Base-by-base conservation (phyloP, 2,113 vertebrate genomes). In the Narcine bancroftii region DNA sequence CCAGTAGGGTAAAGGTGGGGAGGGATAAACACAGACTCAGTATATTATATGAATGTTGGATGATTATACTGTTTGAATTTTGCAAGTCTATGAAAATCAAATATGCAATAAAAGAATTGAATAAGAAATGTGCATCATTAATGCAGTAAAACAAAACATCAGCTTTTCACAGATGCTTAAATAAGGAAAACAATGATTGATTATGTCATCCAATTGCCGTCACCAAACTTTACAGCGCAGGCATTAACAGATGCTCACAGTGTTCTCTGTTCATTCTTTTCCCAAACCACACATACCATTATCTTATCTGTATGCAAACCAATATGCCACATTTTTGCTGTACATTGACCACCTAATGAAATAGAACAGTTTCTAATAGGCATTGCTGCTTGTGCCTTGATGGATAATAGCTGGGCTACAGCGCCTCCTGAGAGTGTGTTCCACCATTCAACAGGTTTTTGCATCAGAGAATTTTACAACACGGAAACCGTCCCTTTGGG, bases 301-400 rank as follows among this genome's bases (percentile, higher is more conserved):
- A 47, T 33, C 65, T 47, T 47, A 71, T 71, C 89, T 91, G 89
- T 10, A 63, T 69, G 63, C 21, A 42, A 91, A 66, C 69, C 39
- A 71, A 71, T 91, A 5, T 69, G 24, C 39, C 29, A 53, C 29
- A 60, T 36, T 60, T 53, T 87, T 87, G 50, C 81, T 21, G 89
- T 69, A 66, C 65, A 91, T 91, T 91, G 71, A 33, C 39, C 24
- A 69, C 39, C 89, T 91, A 91, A 71, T 91, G 89, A 91, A 47
- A 69, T 71, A 65, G 42, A 91, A 69, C 26, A 29, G 47, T 69
- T 47, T 71, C 66, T 71, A 91, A 91, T 71, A 29, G 42, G 4
- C 39, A 91, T 71, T 91, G 89, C 29, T 91, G 36, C 29, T n/a
- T 69, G 33, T 42, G 26, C 39, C 65, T 91, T 33, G 89, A 69